phyloP scores from a whole-genome alignment of 2,797 vertebrate species.

The Channa striata region DNA sequence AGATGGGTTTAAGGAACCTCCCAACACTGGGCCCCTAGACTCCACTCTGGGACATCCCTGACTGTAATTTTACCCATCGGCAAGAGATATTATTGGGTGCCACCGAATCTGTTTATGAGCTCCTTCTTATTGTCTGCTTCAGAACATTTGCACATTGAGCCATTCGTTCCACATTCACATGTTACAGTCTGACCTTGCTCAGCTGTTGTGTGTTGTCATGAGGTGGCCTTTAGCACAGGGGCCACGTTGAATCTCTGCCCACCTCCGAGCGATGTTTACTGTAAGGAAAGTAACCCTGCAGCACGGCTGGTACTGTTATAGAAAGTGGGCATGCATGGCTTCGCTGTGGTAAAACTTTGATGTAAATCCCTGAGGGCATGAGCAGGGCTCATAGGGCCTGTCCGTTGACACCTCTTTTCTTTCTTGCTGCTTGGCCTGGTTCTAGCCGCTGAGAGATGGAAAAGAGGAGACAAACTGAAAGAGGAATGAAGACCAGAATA shows the following conservation, averaged over 20 bases:
- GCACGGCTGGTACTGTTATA: constrained; percentile 32
- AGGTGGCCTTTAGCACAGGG: constrained; percentile 29
- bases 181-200: constrained; percentile 69
- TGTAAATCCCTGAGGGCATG: constrained; percentile 51
- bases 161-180: constrained; percentile 26
- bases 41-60: constrained; percentile 17
- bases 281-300: constrained; percentile 43
- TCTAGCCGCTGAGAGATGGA: constrained; percentile 9
- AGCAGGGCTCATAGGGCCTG: constrained; percentile 33
- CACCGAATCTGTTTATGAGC: constrained; percentile 29
- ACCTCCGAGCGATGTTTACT: constrained; percentile 52
- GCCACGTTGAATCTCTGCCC: constrained; percentile 28
- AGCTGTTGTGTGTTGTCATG: constrained; percentile 79
- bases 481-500: constrained; percentile 20
- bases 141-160: constrained; percentile 34
- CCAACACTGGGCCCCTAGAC: constrained; percentile 10
- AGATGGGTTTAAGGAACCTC: constrained; percentile 34
- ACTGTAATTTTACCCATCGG: constrained; percentile 48
- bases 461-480: constrained; percentile 9
- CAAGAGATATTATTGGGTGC: constrained; percentile 26
- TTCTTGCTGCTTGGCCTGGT: background rate
- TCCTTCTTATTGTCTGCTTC: constrained; percentile 2
- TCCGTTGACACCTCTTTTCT: constrained; percentile 56
- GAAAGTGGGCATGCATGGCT: constrained; percentile 29
- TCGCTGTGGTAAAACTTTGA: constrained; percentile 48